Evolutionary conservation across 2,797 vertebrate genomes (phyloP), one percentile per base, ranked within the genome.

Genomic region (Urocyon cinereoargenteus): DNA sequence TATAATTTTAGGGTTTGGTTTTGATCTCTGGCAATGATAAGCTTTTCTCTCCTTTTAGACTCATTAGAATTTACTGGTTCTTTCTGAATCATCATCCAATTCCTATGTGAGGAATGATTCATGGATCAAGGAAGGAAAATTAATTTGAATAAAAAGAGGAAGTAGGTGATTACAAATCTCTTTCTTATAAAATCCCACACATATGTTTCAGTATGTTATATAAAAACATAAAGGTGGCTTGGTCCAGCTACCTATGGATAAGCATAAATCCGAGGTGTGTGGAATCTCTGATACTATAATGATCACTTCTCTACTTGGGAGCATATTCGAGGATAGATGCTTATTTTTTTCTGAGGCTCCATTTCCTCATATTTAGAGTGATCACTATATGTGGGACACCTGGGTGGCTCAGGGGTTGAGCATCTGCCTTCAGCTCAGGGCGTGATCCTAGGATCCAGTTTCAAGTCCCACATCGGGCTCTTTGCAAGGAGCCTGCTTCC

Each of bases 1-100:
- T 64, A 0, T 97, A 97, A 97, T 98, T 98, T 95, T 77, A 81
- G 51, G 91, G 90, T 68, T 59, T 55, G 75, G 82, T 84, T 97
- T 97, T 96, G 91, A 97, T 98, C 98, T 86, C 31, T 93, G 79
- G 51, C 66, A 94, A n/a, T 61, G 84, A 94, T 97, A 96, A 97
- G 82, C 93, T 59, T 85, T 1, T 90, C 26, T 92, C 77, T 96
- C 4, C 90, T 97, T 95, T 51, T 73, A 97, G 92, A 59, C 51
- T 95, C 92, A 73, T 94, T 96, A 93, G 86, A 81, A 90, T 96
- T 93, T 78, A 92, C 91, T 96, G 95, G 88, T 61, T 90, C 45
- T 49, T 45, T 97, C 95, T 97, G 94, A 97, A 68, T 96, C 90
- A 98, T 86, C 81, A 96, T 40, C 77, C 8, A 70, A 88, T 94